Base-by-base conservation (phyloP, 2,797 vertebrate species). In the Naso thynnoides region DNA sequence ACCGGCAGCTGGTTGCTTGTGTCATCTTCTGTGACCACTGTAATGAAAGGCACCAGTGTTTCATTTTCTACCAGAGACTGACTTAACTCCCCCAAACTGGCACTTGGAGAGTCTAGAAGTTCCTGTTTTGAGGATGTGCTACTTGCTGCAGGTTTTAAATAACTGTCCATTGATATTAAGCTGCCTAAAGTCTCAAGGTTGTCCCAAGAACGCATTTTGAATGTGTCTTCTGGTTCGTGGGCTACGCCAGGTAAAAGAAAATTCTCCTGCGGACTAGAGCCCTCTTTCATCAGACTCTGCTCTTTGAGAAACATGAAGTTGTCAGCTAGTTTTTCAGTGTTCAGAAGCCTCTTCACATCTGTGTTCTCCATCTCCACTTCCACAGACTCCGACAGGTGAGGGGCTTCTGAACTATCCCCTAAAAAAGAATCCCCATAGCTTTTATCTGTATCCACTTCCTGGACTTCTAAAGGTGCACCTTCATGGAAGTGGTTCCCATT, bases 301-400 rank as follows among this genome's bases (percentile, higher is more conserved):
- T 98, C 96, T 83, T 93, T 95, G 77, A 99, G 96, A 89, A 98
- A 98, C 64, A 95, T 45, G 77, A 96, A 98, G 87, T 99, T 99
- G 68, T 96, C 95, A 3, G 92, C 81, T 18, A 98, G 90, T 83
- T 96, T 96, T 74, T 96, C 95, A 52, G 88, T 82, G 79, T 90
- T 95, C 79, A 95, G 79, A 80, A 93, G 54, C 61, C 86, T 88
- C 58, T 72, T 92, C 58, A 83, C 57, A 55, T 90, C 89, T 0
- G 87, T 75, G 27, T 89, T 93, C 73, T 89, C 84, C 38, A 8
- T n/a, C 41, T 85, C 86, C 47, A 79, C 73, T 57, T 84, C 79
- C 52, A 86, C 70, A 39, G 88, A 85, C 73, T 72, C 88, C 47
- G 85, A 88, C n/a, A 81, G 73, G 33, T 86, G 84, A 88, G 86